Conservation (phyloP, 2,797 vertebrate species). For the Heterohyrax brucei region DNA sequence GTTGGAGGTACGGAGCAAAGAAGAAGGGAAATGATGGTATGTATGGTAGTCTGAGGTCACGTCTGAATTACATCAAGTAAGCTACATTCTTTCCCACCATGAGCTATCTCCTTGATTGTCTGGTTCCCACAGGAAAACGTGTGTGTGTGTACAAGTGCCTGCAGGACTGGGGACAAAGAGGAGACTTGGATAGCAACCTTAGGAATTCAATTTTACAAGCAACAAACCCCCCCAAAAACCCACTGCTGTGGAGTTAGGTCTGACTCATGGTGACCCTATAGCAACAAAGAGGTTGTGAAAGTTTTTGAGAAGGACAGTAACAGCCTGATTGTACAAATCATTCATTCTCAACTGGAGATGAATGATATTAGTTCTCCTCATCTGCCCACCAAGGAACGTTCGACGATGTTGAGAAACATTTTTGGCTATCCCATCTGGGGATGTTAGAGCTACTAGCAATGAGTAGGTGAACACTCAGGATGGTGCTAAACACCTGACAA, state of each 20-base stretch:
- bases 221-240: neutral
- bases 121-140: neutral
- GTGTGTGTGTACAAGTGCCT: neutral
- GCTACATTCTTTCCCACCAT: neutral
- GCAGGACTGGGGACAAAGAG: neutral
- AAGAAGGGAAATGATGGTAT: neutral
- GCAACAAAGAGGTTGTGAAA: neutral
- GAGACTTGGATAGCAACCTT: neutral
- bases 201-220: neutral
- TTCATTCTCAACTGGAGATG: neutral
- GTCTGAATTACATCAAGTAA: neutral
- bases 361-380: neutral
- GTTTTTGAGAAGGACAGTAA: neutral
- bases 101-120: neutral
- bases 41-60: neutral
- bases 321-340: neutral
- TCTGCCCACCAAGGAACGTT: neutral
- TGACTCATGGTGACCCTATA: no score
- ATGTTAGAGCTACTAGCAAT: neutral
- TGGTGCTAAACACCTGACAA: neutral
- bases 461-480: neutral
- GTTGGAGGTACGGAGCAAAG: neutral
- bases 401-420: neutral
- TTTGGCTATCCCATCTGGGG: neutral
- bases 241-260: no score